These are phyloP conservation scores for Drosophila bunnanda DNA, from an alignment of 2,888 invertebrate genomes.

Conservation along the genomic window DNA sequence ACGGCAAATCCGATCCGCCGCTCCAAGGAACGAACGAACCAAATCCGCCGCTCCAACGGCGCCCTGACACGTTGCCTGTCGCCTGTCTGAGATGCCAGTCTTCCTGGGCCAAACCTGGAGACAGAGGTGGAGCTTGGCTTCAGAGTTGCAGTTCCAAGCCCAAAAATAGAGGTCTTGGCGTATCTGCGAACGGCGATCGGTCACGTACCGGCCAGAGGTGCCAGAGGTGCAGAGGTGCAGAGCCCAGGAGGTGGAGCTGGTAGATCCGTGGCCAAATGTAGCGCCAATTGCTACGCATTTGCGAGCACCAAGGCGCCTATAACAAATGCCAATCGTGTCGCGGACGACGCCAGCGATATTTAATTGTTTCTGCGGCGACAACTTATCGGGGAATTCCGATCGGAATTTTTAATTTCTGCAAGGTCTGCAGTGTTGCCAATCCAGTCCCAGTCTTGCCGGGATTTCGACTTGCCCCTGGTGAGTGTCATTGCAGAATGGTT, in stretches of 20 bases:
- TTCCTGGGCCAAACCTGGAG: conserved; percentile 23
- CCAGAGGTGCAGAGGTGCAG: not conserved
- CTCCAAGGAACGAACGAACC: conserved; percentile 46
- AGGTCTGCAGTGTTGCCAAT: conserved; percentile 38
- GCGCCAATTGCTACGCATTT: conserved; percentile 79
- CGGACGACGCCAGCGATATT: conserved; percentile 82
- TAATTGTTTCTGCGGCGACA: conserved; percentile 82
- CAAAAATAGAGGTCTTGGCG: conserved; percentile 43
- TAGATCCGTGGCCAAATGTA: conserved; percentile 80
- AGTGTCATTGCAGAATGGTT: conserved; percentile 71
- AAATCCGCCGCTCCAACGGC: conserved; percentile 61
- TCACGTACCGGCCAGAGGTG: conserved; percentile 64
- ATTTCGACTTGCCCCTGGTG: conserved; percentile 65
- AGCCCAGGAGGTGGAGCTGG: conserved; percentile 46
- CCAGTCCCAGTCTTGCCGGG: conserved; percentile 4
- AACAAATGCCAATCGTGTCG: conserved; percentile 81
- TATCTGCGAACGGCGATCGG: conserved; percentile 73
- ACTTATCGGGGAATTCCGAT: conserved; percentile 82
- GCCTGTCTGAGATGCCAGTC: conserved; percentile 55
- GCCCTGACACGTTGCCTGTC: conserved; percentile 77
- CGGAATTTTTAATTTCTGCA: conserved; percentile 82
- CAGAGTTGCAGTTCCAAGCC: conserved; percentile 15
- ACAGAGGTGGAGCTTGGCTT: not conserved
- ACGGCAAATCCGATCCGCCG: conserved; percentile 68
- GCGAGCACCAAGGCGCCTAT: conserved; percentile 80